These are phyloP conservation scores for Acleris holmiana DNA, from an alignment of 2,888 invertebrate species.

Conservation along the genomic window DNA sequence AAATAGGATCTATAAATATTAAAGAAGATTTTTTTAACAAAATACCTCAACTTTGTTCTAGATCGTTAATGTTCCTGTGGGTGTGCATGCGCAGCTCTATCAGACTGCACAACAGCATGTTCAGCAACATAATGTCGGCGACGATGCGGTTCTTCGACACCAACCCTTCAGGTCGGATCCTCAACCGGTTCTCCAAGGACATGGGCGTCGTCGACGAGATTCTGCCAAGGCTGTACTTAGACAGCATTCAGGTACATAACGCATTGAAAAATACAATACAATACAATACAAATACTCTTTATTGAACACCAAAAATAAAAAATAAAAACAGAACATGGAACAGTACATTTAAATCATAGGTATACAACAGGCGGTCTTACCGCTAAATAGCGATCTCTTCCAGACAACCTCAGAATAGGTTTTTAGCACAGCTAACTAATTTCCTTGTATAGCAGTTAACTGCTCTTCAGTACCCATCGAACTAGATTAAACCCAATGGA, in stretches of 20 bases:
- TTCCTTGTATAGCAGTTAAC: too few species aligned
- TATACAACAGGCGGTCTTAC: too few species aligned
- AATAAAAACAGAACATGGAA: too few species aligned
- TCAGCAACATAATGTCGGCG: slow-evolving; percentile 88
- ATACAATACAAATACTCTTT: too few species aligned
- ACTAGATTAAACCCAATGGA: too few species aligned
- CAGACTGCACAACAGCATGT: slow-evolving; percentile 91
- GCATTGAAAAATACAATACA: background rate
- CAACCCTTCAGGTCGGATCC: slow-evolving; percentile 92
- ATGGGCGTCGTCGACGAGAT: slow-evolving; percentile 91
- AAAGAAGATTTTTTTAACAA: too few species aligned
- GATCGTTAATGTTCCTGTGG: slow-evolving; percentile 89
- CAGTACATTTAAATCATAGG: too few species aligned
- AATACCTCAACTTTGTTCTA: slow-evolving; percentile 47
- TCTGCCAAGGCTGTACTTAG: slow-evolving; percentile 86
- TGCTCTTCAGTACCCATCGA: too few species aligned
- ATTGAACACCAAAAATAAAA: too few species aligned
- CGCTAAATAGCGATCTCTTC: too few species aligned
- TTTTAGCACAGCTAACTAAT: background rate
- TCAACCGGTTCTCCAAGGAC: slow-evolving; percentile 94
- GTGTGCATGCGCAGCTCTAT: slow-evolving; percentile 90
- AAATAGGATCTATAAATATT: too few species aligned
- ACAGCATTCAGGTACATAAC: slow-evolving; percentile 83
- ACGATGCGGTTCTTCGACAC: slow-evolving; percentile 93
- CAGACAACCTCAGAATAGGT: too few species aligned